Evolutionary conservation across 1,140 invertebrate genomes (phyloP).

Genomic region (Drosophila nannoptera): DNA sequence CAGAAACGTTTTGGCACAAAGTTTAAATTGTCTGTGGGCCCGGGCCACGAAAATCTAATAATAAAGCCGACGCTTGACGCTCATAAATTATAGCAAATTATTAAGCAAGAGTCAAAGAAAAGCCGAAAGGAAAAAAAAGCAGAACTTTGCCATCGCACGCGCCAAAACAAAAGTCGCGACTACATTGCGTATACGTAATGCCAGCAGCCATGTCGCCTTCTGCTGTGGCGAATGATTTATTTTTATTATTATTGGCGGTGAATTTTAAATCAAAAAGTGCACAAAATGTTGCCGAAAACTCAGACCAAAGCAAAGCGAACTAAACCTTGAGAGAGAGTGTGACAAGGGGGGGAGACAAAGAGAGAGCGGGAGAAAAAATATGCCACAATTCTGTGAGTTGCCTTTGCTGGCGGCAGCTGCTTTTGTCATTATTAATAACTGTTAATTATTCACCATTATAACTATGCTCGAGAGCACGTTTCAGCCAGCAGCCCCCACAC

Average conservation of each 20-base stretch:
- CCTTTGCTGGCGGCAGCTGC: constrained; percentile 60
- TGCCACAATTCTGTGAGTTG: constrained; percentile 60
- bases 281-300: constrained; percentile 48
- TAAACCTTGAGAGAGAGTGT: constrained; percentile 1
- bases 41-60: constrained; percentile 54
- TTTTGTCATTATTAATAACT: constrained; percentile 79
- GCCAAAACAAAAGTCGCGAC: constrained; percentile 33
- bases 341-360: too few relatives aligned
- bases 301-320: not conserved
- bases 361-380: constrained; percentile 35
- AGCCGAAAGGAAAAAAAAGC: too few relatives aligned
- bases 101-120: constrained; percentile 59
- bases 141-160: constrained; percentile 57
- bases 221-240: constrained; percentile 57
- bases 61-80: constrained; percentile 45
- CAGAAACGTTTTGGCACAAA: constrained; percentile 70
- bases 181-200: constrained; percentile 52
- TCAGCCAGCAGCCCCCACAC: constrained; percentile 31
- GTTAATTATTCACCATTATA: constrained; percentile 78
- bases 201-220: constrained; percentile 21
- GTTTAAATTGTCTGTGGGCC: constrained; percentile 61
- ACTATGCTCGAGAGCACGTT: constrained; percentile 57
- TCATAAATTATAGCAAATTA: constrained; percentile 70
- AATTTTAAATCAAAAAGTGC: constrained; percentile 73
- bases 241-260: constrained; percentile 76